A percentile compares a stretch with the other conserved stretches of the same genome.
Conservation (phyloP, 92 coral and sea anemone species). For the Scolanthus callimorphus region DNA sequence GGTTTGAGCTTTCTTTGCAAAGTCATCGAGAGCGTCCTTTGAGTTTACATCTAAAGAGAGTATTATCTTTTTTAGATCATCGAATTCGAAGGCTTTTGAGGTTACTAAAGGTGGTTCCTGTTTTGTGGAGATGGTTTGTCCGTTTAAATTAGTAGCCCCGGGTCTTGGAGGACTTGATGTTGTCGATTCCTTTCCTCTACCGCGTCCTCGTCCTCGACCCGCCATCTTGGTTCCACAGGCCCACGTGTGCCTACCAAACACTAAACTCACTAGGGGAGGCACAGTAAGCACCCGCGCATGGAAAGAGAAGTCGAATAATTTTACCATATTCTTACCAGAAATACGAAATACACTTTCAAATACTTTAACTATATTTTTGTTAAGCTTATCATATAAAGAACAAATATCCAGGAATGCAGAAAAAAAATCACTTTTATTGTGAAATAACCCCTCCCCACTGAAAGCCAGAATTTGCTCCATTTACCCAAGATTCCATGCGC, state of each 20-base stretch:
- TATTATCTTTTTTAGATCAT: slow-evolving; percentile 30
- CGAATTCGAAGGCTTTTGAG: slow-evolving; percentile 14
- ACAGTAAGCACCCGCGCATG: too few relatives aligned
- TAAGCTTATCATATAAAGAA: too few relatives aligned
- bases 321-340: too few relatives aligned
- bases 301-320: too few relatives aligned
- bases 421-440: too few relatives aligned
- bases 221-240: slow-evolving; percentile 57
- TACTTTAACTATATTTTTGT: too few relatives aligned
- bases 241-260: too few relatives aligned
- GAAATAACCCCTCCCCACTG: slow-evolving; percentile 7
- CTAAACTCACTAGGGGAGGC: too few relatives aligned
- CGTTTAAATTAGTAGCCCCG: slow-evolving; percentile 1
- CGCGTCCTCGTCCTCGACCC: slow-evolving; percentile 93
- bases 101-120: background rate
- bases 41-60: slow-evolving; percentile 26
- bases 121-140: slow-evolving; percentile 4
- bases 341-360: too few relatives aligned
- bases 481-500: slow-evolving; percentile 33
- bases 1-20: slow-evolving; percentile 27
- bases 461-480: background rate
- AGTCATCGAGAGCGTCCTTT: slow-evolving; percentile 10
- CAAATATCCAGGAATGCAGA: too few relatives aligned
- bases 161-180: background rate
- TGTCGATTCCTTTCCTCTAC: slow-evolving; percentile 40